Percentiles rank a stretch among this genome's conserved stretches.
Conservation (phyloP, 2,888 invertebrate genomes). For the Drosophila buzzatii region DNA sequence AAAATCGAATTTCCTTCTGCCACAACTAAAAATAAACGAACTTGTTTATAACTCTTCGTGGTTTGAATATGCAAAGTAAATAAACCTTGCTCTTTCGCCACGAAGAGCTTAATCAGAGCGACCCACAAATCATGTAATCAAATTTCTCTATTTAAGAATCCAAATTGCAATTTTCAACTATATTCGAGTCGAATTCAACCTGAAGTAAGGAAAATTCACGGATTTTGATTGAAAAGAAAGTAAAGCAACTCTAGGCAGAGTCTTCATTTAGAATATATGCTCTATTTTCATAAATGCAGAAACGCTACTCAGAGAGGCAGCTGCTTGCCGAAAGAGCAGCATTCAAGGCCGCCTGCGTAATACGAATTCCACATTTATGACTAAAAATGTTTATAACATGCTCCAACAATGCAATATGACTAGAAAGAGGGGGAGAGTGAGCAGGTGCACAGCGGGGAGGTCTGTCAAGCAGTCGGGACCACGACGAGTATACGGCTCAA, state of each 20-base stretch:
- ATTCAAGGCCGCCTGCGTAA: constrained; percentile 14
- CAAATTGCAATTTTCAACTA: background rate
- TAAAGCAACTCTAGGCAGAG: background rate
- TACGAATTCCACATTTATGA: constrained; percentile 43
- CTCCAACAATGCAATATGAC: constrained; percentile 22
- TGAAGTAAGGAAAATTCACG: background rate
- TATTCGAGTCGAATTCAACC: background rate
- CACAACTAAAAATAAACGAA: constrained; percentile 17
- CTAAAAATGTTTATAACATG: constrained; percentile 49
- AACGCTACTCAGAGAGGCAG: background rate
- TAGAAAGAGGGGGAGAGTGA: background rate
- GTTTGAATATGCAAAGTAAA: constrained; percentile 5
- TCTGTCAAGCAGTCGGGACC: background rate
- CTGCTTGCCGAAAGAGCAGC: background rate
- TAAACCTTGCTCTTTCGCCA: background rate
- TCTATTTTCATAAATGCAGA: background rate
- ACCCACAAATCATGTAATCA: background rate
- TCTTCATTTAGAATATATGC: background rate
- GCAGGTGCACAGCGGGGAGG: background rate
- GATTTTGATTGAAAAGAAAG: background rate
- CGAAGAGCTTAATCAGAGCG: background rate
- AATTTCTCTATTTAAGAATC: background rate
- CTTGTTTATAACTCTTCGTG: constrained; percentile 3
- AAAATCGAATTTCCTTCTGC: constrained; percentile 15
- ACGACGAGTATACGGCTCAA: background rate